A percentile compares a stretch with the other conserved stretches of the same genome.
Conservation (phyloP, 2,797 vertebrate species). For the Diplodus puntazzo region DNA sequence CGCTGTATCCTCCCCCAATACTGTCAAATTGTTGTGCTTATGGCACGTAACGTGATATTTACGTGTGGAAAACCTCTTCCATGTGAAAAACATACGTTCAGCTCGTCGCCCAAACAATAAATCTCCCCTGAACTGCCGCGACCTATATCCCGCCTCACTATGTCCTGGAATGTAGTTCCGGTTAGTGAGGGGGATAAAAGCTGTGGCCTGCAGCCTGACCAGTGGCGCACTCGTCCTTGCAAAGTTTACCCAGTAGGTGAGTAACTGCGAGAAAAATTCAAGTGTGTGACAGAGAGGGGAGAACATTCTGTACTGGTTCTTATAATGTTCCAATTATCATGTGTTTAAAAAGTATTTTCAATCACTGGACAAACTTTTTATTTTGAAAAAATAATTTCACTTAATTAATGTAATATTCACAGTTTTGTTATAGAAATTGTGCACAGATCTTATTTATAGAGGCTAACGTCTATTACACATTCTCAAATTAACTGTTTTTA, state of each 20-base stretch:
- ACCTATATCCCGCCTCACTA: constrained; percentile 47
- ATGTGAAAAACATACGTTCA: neutral
- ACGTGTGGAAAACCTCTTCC: rapidly evolving
- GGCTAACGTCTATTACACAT: neutral
- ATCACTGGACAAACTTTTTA: neutral
- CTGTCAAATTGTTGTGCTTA: neutral
- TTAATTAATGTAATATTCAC: neutral
- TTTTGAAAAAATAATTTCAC: too few species aligned
- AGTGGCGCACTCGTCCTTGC: constrained; percentile 70
- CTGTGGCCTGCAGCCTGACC: constrained; percentile 11
- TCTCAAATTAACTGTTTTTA: neutral
- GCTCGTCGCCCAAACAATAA: neutral
- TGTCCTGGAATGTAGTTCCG: constrained; percentile 83
- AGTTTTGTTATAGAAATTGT: neutral
- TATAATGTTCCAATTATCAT: neutral
- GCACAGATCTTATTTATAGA: neutral
- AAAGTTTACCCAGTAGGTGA: constrained; percentile 80
- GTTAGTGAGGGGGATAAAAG: constrained; percentile 71
- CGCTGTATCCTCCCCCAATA: constrained; percentile 31
- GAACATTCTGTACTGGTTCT: neutral
- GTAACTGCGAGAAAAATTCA: constrained; percentile 37
- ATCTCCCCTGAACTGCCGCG: neutral
- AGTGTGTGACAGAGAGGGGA: neutral
- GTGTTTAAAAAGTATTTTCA: neutral
- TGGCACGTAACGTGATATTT: neutral